Percentiles rank a stretch among this genome's conserved stretches.
Conservation (phyloP, 2,113 vertebrate genomes). For the Seriola dumerili region DNA sequence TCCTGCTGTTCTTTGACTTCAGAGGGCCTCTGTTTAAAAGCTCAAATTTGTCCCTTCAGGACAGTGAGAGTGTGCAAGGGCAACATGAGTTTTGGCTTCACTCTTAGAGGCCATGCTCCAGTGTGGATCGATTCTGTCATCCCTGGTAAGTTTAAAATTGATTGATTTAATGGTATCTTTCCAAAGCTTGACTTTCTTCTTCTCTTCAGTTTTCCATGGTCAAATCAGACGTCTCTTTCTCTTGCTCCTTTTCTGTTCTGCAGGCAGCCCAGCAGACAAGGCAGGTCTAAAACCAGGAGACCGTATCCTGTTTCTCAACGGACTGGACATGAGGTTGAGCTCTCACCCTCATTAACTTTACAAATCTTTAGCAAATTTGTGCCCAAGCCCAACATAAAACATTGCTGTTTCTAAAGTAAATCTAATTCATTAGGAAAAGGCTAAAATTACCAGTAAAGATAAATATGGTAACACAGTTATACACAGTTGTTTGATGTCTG, state of each 20-base stretch:
- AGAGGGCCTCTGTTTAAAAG: neutral
- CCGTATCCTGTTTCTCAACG: constrained; percentile 96
- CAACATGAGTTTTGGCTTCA: constrained; percentile 97
- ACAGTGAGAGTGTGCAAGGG: constrained; percentile 97
- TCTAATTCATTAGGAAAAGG: neutral
- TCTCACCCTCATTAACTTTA: neutral
- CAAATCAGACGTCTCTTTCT: neutral
- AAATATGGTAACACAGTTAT: neutral
- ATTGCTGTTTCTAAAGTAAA: neutral
- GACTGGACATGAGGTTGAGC: constrained; percentile 96
- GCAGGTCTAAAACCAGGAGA: constrained; percentile 94
- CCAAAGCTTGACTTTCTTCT: neutral
- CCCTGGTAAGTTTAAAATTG: constrained; percentile 86
- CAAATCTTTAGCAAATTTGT: neutral
- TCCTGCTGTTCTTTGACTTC: neutral
- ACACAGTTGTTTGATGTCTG: neutral
- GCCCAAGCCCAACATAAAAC: neutral
- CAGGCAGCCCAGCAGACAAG: constrained; percentile 96
- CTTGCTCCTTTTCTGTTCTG: constrained; percentile 25
- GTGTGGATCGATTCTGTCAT: constrained; percentile 98
- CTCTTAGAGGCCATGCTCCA: constrained; percentile 93
- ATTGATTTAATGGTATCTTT: too few species aligned
- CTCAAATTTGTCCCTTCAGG: constrained; percentile 76
- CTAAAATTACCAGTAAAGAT: neutral
- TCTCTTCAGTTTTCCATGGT: neutral